Evolutionary conservation across 2,797 vertebrate genomes (phyloP).

Genomic region (Philypnodon macrostomus): DNA sequence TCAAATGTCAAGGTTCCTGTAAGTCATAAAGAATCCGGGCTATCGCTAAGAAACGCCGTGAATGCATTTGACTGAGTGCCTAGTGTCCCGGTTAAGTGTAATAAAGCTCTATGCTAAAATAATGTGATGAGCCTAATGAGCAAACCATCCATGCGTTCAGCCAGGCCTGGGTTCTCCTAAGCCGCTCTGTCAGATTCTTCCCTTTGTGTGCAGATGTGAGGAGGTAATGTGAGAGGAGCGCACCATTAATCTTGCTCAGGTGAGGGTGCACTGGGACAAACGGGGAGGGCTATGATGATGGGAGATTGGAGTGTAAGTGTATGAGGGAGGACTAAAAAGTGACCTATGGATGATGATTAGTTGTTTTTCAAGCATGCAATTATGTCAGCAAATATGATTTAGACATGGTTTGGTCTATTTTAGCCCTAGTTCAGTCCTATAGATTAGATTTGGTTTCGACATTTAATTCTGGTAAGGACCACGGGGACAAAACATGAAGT

Average conservation of each 20-base stretch:
- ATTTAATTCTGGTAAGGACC: too few species aligned
- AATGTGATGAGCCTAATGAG: slow-evolving; percentile 78
- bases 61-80: slow-evolving; percentile 55
- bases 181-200: slow-evolving; percentile 24
- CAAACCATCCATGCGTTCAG: slow-evolving; percentile 67
- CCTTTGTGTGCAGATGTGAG: slow-evolving; percentile 20
- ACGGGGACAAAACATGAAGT: too few species aligned
- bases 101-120: slow-evolving; percentile 73
- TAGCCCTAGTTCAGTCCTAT: too few species aligned
- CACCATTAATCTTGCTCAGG: slow-evolving; percentile 79
- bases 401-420: too few species aligned
- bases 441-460: too few species aligned
- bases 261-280: slow-evolving; percentile 63
- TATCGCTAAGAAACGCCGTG: slow-evolving; percentile 16
- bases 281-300: slow-evolving; percentile 51
- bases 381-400: too few species aligned
- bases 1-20: slow-evolving; percentile 66
- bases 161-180: slow-evolving; percentile 19
- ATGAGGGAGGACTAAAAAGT: slow-evolving; percentile 9
- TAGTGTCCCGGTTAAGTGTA: slow-evolving; percentile 72
- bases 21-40: slow-evolving; percentile 53
- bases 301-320: slow-evolving; percentile 44
- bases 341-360: background rate
- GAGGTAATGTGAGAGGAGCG: slow-evolving; percentile 76
- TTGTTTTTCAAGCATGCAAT: slow-evolving; percentile 14